phyloP scores from a whole-genome alignment of 2,888 invertebrate species.

The Folsomia manolachei region DNA sequence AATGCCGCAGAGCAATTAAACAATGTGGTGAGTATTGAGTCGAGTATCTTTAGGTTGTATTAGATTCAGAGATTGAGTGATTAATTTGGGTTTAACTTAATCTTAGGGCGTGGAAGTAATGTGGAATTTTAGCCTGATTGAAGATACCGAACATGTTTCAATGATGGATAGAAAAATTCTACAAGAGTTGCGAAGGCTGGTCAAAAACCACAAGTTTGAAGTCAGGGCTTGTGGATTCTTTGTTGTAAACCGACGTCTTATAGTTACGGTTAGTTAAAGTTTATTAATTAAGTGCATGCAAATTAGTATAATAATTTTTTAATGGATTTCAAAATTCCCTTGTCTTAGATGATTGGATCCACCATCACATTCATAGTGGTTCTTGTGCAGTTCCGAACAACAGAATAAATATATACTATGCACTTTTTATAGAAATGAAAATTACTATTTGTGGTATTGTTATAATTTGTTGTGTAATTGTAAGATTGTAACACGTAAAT shows the following conservation, averaged over 20 bases:
- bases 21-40: not conserved
- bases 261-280: no score
- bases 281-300: no score
- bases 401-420: not conserved
- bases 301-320: no score
- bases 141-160: not conserved
- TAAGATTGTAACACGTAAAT: no score
- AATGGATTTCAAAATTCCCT: no score
- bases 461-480: no score
- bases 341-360: not conserved
- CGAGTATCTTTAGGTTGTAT: no score
- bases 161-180: no score
- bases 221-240: not conserved
- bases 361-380: not conserved
- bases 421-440: no score
- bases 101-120: not conserved
- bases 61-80: not conserved
- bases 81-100: not conserved
- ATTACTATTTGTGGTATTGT: no score
- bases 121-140: not conserved
- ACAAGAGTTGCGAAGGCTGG: not conserved
- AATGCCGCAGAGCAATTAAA: not conserved
- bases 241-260: not conserved
- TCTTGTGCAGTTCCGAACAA: not conserved
- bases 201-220: not conserved